Evolutionary conservation across 37 sponge, comb jelly and placozoan species (phyloP), one percentile per base, ranked within the genome.

Genomic region (Theonella swinhoei): DNA sequence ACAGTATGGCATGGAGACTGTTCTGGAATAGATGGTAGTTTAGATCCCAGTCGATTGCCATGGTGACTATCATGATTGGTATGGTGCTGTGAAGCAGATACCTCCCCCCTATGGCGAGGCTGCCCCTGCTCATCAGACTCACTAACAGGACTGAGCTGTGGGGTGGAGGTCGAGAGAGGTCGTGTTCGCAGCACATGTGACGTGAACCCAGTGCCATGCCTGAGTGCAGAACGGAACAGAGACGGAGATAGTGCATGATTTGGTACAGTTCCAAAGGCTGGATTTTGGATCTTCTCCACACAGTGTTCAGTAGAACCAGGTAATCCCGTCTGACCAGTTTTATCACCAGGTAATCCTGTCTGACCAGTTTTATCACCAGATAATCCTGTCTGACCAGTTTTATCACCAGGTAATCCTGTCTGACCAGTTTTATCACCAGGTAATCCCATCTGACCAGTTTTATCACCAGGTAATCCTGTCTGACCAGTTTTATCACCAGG

Each of bases 141-240:
- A 62, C 20, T 41, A 2, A 78, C 42, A 38, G 78, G 78, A 35
- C 78, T 78, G 28, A 63, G 9, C 22, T 78, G 78, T 2, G 78
- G 78, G 1, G 78, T 78, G 37, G 78, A 78, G 40, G 65, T 78
- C 23, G 40, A 9, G 30, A 78, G 5, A 35, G 78, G 65, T 17
- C 7, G 38, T 5, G 64, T 38, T 14, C 54, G 7, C 54, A 47
- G 54, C 14, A 47, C 54, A 47, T 14, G n/a, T n/a, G n/a, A n/a
- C n/a, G n/a, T n/a, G n/a, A n/a, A n/a, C n/a, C n/a, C n/a, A n/a
- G 25, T 38, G 65, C 32, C 36, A 1, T 3, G 68, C 42, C 1
- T 68, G 19, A 68, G 20, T 68, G 19, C 20, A 31, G 20, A 31
- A 31, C 20, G 69, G 34, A 68, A 28, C 34, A 68, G 69, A 4